A percentile compares a stretch with the other conserved stretches of the same genome.
Evolutionary conservation across 2,888 invertebrate species (phyloP).

Genomic region (Linnaemya vulpina): DNA sequence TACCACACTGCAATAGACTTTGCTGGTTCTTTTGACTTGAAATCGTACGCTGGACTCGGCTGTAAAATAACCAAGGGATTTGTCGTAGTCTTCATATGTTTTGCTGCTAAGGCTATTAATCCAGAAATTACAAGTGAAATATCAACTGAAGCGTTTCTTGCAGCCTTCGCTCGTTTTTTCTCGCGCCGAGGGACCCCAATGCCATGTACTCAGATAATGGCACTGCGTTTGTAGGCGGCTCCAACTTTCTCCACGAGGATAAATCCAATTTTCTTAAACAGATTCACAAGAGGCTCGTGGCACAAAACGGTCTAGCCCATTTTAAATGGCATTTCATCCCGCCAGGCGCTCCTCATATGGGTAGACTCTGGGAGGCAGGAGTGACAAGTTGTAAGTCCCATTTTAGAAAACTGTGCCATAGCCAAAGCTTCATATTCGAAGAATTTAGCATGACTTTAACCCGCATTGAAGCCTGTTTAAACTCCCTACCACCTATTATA

Average conservation of each 20-base stretch:
- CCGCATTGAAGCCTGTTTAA: background rate
- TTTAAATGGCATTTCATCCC: slow-evolving; percentile 28
- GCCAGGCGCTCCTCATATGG: slow-evolving; percentile 36
- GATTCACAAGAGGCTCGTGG: too few relatives aligned
- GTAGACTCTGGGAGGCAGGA: slow-evolving; percentile 13
- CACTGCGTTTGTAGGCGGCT: slow-evolving; percentile 1
- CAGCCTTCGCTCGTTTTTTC: slow-evolving; percentile 1
- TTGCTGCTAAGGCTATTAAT: background rate
- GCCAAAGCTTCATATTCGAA: slow-evolving; percentile 8
- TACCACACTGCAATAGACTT: background rate
- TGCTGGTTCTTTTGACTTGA: background rate
- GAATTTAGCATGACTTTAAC: background rate
- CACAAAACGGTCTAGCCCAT: background rate
- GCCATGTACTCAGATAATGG: background rate
- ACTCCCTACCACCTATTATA: background rate
- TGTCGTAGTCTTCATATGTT: background rate
- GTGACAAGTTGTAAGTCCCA: slow-evolving; percentile 42
- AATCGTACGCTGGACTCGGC: background rate
- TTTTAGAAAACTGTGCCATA: background rate
- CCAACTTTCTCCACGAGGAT: background rate
- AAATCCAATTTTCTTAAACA: background rate
- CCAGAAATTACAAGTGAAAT: background rate
- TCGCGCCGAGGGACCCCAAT: background rate
- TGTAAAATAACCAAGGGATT: background rate
- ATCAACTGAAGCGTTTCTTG: background rate